Percentiles rank a stretch among this genome's conserved stretches.
Evolutionary conservation across 2,888 invertebrate genomes (phyloP).

Genomic region (Archips xylosteana): DNA sequence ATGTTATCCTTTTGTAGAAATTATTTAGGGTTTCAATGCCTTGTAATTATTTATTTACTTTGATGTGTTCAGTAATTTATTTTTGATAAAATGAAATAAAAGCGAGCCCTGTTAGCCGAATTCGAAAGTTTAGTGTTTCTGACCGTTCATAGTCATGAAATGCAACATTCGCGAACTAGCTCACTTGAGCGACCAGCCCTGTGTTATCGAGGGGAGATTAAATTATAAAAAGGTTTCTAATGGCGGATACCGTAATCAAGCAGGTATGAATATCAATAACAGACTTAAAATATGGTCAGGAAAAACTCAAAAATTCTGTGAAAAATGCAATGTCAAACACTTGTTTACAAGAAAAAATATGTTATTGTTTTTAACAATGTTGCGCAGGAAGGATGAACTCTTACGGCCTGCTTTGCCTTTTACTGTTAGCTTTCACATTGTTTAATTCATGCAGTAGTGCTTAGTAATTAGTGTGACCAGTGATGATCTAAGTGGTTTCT

Average conservation of each 20-base stretch:
- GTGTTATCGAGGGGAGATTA: slow-evolving; percentile 89
- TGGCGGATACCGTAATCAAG: slow-evolving; percentile 82
- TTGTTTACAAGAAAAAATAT: background rate
- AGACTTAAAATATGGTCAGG: background rate
- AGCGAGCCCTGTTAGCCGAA: background rate
- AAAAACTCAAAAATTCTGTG: background rate
- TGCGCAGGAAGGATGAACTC: background rate
- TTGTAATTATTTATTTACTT: background rate
- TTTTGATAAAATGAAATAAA: slow-evolving; percentile 12
- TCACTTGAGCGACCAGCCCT: slow-evolving; percentile 86
- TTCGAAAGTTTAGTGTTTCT: slow-evolving; percentile 6
- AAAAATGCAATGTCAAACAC: background rate
- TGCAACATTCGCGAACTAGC: slow-evolving; percentile 89
- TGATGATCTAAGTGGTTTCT: background rate
- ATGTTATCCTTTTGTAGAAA: slow-evolving; percentile 6
- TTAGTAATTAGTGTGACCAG: background rate
- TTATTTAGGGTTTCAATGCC: background rate
- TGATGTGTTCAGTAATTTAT: background rate
- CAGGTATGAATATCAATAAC: slow-evolving; percentile 61
- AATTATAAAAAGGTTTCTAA: slow-evolving; percentile 88
- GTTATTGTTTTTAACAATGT: background rate
- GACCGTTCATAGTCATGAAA: slow-evolving; percentile 84
- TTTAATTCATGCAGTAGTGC: background rate
- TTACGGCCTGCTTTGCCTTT: background rate
- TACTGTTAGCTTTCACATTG: background rate